Percentiles rank a stretch among this genome's conserved stretches.
phyloP scores from a whole-genome alignment of 1,140 invertebrate species.

The Parasteatoda tepidariorum region DNA sequence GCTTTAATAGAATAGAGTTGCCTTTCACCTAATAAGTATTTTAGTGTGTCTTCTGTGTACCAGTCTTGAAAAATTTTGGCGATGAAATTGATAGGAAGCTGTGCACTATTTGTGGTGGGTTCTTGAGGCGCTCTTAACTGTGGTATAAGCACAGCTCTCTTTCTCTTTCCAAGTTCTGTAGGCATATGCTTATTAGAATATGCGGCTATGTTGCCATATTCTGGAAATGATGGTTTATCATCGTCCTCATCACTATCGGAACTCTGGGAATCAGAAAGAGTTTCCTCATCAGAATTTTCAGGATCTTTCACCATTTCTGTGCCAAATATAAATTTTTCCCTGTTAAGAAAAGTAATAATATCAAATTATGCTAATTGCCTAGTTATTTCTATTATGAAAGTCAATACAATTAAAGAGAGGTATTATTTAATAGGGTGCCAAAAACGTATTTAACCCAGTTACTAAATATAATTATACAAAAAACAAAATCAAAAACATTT shows the following conservation, averaged over 20 bases:
- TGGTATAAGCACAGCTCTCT: constrained; percentile 26
- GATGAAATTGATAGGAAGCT: constrained; percentile 25
- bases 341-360: constrained; percentile 12
- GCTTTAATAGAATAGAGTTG: constrained; percentile 42
- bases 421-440: background rate
- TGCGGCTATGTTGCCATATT: constrained; percentile 15
- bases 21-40: constrained; percentile 45
- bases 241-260: background rate
- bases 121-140: background rate
- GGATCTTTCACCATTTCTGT: background rate
- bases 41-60: constrained; percentile 49
- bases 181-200: constrained; percentile 41
- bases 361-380: background rate
- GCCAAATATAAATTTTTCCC: constrained; percentile 22
- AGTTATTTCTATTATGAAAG: background rate
- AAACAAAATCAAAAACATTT: too few relatives aligned
- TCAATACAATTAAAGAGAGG: background rate
- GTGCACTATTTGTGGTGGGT: background rate
- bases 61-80: constrained; percentile 19
- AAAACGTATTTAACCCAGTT: too few relatives aligned
- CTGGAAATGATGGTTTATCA: background rate
- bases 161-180: background rate
- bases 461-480: too few relatives aligned
- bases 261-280: background rate
- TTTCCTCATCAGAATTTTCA: background rate